Conservation (phyloP, 2,888 invertebrate genomes). For the Eurytoma adleriae region DNA sequence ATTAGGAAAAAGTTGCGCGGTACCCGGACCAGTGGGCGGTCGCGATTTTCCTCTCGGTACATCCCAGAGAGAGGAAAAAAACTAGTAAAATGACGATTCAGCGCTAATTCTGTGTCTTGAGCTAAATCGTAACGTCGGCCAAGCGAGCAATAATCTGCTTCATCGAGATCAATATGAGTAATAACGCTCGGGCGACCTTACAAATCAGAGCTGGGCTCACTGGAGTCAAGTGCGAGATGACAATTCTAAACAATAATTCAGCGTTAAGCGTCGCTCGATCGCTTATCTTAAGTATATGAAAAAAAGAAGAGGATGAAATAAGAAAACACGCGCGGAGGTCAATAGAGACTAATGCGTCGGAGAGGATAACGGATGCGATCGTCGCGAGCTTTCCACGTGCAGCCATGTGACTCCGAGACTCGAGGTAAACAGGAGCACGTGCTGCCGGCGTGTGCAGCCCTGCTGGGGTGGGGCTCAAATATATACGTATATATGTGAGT, state of each 20-base stretch:
- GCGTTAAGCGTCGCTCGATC: constrained; percentile 6
- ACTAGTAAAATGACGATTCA: too few species aligned
- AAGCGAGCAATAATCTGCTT: too few species aligned
- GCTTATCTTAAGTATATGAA: background rate
- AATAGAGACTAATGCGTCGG: constrained; percentile 29
- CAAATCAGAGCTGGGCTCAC: constrained; percentile 13
- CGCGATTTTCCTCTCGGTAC: too few species aligned
- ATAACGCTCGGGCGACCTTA: constrained; percentile 20
- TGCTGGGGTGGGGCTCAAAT: constrained; percentile 54
- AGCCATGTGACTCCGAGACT: constrained; percentile 45
- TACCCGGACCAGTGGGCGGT: too few species aligned
- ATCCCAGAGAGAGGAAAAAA: too few species aligned
- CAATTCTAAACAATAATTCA: constrained; percentile 45
- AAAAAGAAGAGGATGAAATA: constrained; percentile 3
- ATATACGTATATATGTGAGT: too few species aligned
- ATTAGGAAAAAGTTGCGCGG: too few species aligned
- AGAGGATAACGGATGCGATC: background rate
- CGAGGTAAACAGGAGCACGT: constrained; percentile 75
- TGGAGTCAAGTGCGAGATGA: constrained; percentile 20
- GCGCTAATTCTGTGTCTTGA: too few species aligned
- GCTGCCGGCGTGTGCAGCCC: constrained; percentile 68
- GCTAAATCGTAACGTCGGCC: too few species aligned
- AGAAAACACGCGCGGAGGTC: constrained; percentile 26
- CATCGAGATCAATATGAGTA: too few species aligned
- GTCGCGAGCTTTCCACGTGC: constrained; percentile 30